Conservation (phyloP, 2,113 vertebrate species). For the Bufo bufo region DNA sequence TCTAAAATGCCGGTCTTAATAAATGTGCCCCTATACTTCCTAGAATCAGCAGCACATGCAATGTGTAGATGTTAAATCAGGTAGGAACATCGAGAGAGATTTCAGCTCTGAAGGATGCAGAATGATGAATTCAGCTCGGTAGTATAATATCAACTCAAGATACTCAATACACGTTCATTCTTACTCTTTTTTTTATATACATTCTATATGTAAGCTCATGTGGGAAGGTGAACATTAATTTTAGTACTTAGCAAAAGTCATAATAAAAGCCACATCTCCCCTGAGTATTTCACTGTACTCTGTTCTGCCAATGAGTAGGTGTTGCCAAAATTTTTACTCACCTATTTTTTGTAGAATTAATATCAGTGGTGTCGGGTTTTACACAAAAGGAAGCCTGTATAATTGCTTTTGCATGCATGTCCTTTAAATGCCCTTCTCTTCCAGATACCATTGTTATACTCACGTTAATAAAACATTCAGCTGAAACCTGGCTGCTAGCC, state of each 20-base stretch:
- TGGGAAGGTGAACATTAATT: neutral
- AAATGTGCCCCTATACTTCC: too few species aligned
- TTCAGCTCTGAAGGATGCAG: neutral
- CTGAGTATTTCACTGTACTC: neutral
- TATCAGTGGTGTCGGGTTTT: neutral
- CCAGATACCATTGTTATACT: neutral
- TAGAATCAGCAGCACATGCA: too few species aligned
- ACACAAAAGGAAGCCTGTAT: neutral
- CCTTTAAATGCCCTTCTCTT: constrained; percentile 9
- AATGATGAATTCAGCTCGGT: neutral
- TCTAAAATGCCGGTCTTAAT: too few species aligned
- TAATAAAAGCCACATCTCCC: neutral
- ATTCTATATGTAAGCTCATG: neutral
- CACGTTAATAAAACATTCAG: constrained; percentile 6
- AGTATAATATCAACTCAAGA: neutral
- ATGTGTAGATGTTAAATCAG: too few species aligned
- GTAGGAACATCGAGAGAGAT: too few species aligned
- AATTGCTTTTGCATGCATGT: constrained; percentile 23
- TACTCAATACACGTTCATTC: neutral
- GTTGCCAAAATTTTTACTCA: neutral
- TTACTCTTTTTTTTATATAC: neutral
- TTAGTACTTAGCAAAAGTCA: neutral
- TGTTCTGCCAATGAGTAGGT: neutral
- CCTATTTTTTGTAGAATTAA: neutral
- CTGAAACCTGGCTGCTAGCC: neutral